Percentiles rank a stretch among this genome's conserved stretches.
Evolutionary conservation across 2,113 vertebrate species (phyloP).

Genomic region (Dromas ardeola): DNA sequence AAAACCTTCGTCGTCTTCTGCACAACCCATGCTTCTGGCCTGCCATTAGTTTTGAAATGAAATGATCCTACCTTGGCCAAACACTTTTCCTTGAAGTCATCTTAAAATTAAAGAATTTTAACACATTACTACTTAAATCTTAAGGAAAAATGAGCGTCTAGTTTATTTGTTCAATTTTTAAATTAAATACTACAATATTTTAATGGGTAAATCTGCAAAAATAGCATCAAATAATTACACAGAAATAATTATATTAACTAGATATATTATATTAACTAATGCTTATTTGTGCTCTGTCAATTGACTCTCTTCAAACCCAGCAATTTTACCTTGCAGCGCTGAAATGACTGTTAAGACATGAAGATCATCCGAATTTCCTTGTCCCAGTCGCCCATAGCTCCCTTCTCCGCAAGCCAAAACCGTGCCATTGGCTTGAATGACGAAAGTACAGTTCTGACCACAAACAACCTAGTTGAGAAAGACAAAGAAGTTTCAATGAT

Average conservation of each 20-base stretch:
- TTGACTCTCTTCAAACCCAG: neutral
- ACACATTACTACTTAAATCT: neutral
- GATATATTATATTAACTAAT: neutral
- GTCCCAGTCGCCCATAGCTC: constrained; percentile 84
- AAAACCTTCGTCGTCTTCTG: neutral
- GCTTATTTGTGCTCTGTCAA: neutral
- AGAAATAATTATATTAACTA: neutral
- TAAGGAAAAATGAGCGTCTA: neutral
- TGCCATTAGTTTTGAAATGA: neutral
- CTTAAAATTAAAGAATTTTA: neutral
- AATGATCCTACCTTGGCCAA: neutral
- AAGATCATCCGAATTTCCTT: constrained; percentile 86
- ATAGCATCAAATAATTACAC: neutral
- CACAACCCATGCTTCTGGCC: neutral
- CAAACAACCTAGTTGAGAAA: constrained; percentile 77
- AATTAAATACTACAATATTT: neutral
- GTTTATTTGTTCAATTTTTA: neutral
- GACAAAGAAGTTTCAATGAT: neutral
- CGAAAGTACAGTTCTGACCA: constrained; percentile 86
- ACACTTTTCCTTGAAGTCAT: neutral
- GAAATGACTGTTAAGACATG: constrained; percentile 85
- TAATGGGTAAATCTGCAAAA: neutral
- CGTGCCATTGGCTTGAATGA: constrained; percentile 84
- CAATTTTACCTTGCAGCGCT: constrained; percentile 78
- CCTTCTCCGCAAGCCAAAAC: constrained; percentile 86